Base-by-base conservation (phyloP, 2,797 vertebrate species). In the Amphiprion clarkii region DNA sequence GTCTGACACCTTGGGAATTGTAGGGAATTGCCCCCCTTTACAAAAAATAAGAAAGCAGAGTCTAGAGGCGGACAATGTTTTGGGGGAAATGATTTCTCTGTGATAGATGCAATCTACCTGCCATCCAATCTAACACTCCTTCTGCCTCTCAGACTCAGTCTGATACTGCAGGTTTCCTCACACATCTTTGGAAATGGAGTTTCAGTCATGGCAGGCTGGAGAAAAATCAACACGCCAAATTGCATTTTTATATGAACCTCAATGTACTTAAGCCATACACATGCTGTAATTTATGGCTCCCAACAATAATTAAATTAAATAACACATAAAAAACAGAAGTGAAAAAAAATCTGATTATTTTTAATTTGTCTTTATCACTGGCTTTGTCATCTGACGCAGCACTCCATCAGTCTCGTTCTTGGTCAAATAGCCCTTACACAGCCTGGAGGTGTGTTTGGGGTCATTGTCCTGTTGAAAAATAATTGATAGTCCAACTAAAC, bases 41-140 rank as follows among this genome's bases (percentile, higher is more conserved):
- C 6, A 54, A 46, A 77, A 87, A 60, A 86, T 46, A 76, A 46
- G 40, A 71, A 57, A 74, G 61, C 46, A 33, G 59, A 78, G 67
- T 73, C 27, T 71, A 71, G 72, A 82, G 84, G 81, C 49, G 40
- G 78, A 54, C 77, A 63, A 57, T 79, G 78, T 89, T 87, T 84
- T 82, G 73, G 52, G 68, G 61, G 57, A 74, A 70, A 84, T 86
- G 88, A 90, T 82, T 86, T 66, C 68, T 82, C 59, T 81, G 71
- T 89, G 89, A 93, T 87, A 67, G 88, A 88, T 81, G 77, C 85
- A 84, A 85, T 89, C 82, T 88, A 67, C 71, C 86, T 83, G 74
- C 78, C 77, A 76, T 78, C 72, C 67, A 76, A 57, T 81, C 75
- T 53, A 72, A 74, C 73, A 67, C 55, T 61, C 62, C 61, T 55